Evolutionary conservation across 2,113 vertebrate genomes (phyloP).

Genomic region (Smithornis capensis): DNA sequence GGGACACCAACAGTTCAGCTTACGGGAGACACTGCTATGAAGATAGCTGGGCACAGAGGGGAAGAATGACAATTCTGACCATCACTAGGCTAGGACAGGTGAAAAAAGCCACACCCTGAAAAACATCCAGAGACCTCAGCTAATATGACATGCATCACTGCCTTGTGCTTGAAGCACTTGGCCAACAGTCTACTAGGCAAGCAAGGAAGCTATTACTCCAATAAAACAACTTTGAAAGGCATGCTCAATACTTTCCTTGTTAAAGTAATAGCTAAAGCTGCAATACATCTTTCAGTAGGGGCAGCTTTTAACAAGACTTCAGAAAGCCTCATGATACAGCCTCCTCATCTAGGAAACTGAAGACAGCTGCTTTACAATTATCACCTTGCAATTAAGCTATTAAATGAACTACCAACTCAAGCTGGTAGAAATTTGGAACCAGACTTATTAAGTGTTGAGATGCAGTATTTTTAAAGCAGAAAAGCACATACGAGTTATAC

Average conservation of each 20-base stretch:
- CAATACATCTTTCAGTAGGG: not conserved
- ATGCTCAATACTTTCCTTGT: not conserved
- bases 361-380: slow-evolving; percentile 12
- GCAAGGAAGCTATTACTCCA: not conserved
- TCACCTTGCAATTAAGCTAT: slow-evolving; percentile 25
- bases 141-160: rapidly evolving
- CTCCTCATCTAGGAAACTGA: not conserved
- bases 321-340: not conserved
- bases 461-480: not conserved
- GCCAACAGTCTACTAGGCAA: not conserved
- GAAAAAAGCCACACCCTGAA: rapidly evolving
- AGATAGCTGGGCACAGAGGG: not conserved
- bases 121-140: not conserved
- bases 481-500: not conserved
- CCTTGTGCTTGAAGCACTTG: not conserved
- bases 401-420: slow-evolving; percentile 1
- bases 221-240: not conserved
- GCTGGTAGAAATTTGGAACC: not conserved
- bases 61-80: not conserved
- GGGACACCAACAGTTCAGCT: not conserved
- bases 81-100: not conserved
- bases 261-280: not conserved
- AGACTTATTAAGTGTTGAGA: not conserved
- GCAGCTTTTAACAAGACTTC: not conserved
- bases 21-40: not conserved